Base-by-base conservation (phyloP, 2,797 vertebrate genomes). In the Cygnus olor region DNA sequence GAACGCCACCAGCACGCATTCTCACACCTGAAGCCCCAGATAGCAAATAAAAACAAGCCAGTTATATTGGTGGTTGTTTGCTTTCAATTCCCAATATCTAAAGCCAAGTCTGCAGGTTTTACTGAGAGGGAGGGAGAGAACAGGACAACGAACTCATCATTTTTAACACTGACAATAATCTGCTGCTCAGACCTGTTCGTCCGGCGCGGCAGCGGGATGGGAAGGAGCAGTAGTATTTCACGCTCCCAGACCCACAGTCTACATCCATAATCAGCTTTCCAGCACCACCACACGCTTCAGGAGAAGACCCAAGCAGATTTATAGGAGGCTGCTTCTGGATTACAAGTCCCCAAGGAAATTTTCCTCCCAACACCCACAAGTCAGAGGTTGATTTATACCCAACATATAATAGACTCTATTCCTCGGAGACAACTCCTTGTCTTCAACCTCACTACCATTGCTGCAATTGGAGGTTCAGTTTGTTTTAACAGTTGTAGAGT, bases 331-430 rank as follows among this genome's bases (percentile, higher is more conserved):
- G 74, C 90, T 80, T 86, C 68, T 93, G 85, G 96, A 96, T 94
- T 96, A 95, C 78, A 90, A 87, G 87, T 94, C 95, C 80, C 93
- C 80, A 90, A 93, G 96, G 94, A 97, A 93, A 96, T 96, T 80
- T 93, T 94, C 90, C 65, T 95, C 80, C 93, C 86, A 94, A 94
- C 90, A 85, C 88, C 96, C 93, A 85, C 83, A 69, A 93, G 88
- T 44, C 88, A 93, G 74, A 93, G 49, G 57, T 58, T 94, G 95
- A 96, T 97, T 96, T 94, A 96, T 76, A 89, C 32, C 53, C 84
- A 92, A 21, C 51, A 30, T 74, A 27, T 87, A 91, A 96, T 78
- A 91, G 91, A 85, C 90, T 90, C 15, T 58, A 85, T 60, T 72
- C 90, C 93, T 80, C 25, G 58, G 95, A 94, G 93, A 90, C 56